A percentile compares a stretch with the other conserved stretches of the same genome.
Evolutionary conservation across 2,888 invertebrate species (phyloP).

Genomic region (Drosophila pegasa): DNA sequence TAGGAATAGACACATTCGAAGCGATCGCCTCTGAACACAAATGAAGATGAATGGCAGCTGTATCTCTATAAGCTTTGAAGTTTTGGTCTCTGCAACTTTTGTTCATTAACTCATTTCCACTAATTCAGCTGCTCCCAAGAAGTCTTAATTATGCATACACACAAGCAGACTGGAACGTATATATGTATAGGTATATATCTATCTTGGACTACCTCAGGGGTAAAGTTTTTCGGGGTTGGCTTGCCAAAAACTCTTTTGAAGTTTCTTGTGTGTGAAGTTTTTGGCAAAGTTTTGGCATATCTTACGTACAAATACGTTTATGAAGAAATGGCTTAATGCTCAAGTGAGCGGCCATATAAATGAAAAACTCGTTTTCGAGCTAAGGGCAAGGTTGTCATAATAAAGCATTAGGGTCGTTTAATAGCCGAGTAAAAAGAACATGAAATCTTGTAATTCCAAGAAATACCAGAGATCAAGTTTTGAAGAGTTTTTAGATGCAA

Average conservation of each 20-base stretch:
- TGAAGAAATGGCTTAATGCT: constrained; percentile 9
- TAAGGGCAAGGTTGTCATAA: constrained; percentile 7
- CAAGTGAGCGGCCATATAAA: constrained; percentile 1
- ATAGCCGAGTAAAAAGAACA: background rate
- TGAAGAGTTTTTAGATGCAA: background rate
- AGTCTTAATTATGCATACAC: constrained; percentile 65
- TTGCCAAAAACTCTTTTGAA: constrained; percentile 59
- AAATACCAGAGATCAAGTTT: background rate
- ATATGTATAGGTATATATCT: background rate
- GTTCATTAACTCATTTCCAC: constrained; percentile 72
- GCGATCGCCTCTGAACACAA: constrained; percentile 57
- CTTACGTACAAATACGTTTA: constrained; percentile 1
- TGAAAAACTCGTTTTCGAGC: constrained; percentile 1
- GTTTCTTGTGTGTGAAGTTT: constrained; percentile 43
- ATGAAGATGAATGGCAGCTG: constrained; percentile 76
- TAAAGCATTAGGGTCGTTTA: background rate
- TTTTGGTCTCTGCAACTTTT: constrained; percentile 59
- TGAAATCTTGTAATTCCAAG: background rate
- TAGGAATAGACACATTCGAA: constrained; percentile 56
- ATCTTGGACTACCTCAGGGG: background rate
- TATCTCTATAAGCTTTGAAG: constrained; percentile 61
- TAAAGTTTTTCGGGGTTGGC: constrained; percentile 35
- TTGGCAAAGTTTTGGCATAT: constrained; percentile 17
- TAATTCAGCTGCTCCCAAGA: constrained; percentile 54
- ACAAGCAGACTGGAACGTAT: background rate